Base-by-base conservation (phyloP, 2,888 invertebrate genomes). In the Timema cristinae region DNA sequence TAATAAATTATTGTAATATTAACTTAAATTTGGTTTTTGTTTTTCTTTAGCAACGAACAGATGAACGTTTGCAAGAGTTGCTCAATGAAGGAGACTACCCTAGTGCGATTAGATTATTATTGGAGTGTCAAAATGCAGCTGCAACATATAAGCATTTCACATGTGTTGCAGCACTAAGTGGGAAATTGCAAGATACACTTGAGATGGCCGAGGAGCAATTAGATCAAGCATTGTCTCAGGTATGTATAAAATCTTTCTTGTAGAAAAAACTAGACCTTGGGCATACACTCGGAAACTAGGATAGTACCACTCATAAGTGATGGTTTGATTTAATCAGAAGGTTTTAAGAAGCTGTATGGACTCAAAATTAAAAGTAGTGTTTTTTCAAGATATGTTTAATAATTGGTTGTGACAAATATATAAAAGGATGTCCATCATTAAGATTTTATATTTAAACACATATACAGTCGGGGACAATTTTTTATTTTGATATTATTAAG, bases 141-240 rank as follows among this genome's bases (percentile, higher is more conserved):
- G 87, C 88, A 0, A 91, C 89, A 59, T 94, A 94, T 79, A 90
- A 90, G 78, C 94, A 97, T 80, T 98, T 93, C 79, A 89, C 89
- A n/a, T 97, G 97, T 79, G 94, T 98, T 61, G 91, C 94, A 63
- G 95, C 95, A 73, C 83, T 98, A 52, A 90, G 90, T 13, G 89
- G 90, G 13, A 92, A 97, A 79, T 83, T 98, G 0, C 95, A 96
- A 81, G 97, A 97, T 80, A 96, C 95, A 0, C 82, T 97, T 71
- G 92, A 93, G 74, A 88, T 94, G 84, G 94, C 95, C 0, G 97
- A 98, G 80, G 94, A 95, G 76, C 94, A 95, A 77, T 81, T 98
- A 61, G 97, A 98, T 79, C 88, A 90, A 0, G 94, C 95, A 1
- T 84, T 98, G 11, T 89, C 94, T 0, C 91, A 91, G 78, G 89